Conservation (phyloP, 2,113 vertebrate genomes). For the Odontesthes bonariensis region DNA sequence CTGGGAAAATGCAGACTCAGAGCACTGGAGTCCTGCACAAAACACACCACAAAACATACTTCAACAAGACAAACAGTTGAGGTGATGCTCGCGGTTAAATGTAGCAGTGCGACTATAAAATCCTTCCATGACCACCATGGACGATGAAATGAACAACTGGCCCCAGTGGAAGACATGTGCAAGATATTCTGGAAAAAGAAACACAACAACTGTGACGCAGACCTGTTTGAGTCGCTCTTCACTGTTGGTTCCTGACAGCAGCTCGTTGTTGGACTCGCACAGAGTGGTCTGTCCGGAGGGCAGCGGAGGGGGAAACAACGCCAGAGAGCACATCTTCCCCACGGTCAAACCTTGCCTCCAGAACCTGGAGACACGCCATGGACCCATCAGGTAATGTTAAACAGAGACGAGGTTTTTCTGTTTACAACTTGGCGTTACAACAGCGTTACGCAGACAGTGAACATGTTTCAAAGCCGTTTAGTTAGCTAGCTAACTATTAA, state of each 20-base stretch:
- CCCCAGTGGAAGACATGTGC: neutral
- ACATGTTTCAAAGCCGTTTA: neutral
- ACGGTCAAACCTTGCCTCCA: neutral
- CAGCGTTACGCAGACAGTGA: neutral
- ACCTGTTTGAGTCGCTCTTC: constrained; percentile 85
- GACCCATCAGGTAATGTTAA: neutral
- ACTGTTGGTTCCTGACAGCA: constrained; percentile 81
- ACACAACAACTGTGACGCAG: neutral
- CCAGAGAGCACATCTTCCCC: constrained; percentile 87
- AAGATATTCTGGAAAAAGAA: neutral
- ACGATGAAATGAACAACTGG: neutral
- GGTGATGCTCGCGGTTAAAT: too few relatives aligned
- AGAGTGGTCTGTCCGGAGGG: constrained; percentile 83
- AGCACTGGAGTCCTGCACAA: constrained; percentile 84
- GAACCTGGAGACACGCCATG: constrained; percentile 19
- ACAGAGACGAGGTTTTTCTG: neutral
- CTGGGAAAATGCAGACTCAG: constrained; percentile 85
- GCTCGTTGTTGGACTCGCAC: constrained; percentile 91
- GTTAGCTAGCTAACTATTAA: constrained; percentile 5
- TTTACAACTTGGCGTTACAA: neutral
- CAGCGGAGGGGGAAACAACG: constrained; percentile 87
- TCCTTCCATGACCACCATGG: neutral
- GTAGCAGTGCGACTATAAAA: neutral
- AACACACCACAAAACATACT: constrained; percentile 3
- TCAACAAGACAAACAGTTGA: too few relatives aligned